phyloP scores from a whole-genome alignment of 2,113 vertebrate species.

The Progne subis region DNA sequence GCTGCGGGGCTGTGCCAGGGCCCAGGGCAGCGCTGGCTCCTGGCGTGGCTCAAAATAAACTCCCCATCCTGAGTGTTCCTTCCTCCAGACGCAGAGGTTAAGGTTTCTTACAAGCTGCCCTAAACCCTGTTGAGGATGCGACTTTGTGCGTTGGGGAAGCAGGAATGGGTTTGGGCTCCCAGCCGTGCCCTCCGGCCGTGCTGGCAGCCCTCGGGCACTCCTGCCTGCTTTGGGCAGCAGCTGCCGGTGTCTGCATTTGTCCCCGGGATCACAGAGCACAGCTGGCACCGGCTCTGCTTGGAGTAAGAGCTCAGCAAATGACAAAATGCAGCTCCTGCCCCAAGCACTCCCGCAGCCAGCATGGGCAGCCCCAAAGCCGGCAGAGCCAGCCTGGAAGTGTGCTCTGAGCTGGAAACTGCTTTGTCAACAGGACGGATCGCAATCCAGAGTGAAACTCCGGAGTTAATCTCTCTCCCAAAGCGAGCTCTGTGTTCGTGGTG shows the following conservation, averaged over 20 bases:
- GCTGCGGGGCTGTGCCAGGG: fast-evolving
- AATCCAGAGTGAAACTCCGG: background rate
- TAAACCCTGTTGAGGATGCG: background rate
- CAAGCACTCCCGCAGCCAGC: fast-evolving
- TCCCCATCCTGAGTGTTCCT: background rate
- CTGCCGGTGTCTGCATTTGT: background rate
- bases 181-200: fast-evolving
- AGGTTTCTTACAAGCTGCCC: background rate
- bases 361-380: background rate
- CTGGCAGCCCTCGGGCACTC: background rate
- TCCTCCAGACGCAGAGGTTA: background rate
- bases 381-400: background rate
- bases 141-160: background rate
- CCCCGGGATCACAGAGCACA: background rate
- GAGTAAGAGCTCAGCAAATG: background rate
- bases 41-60: background rate
- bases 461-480: background rate
- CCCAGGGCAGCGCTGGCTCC: background rate
- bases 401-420: background rate
- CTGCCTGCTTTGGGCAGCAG: background rate
- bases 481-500: background rate
- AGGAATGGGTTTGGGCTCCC: background rate
- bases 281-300: background rate
- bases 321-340: background rate
- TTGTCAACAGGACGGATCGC: background rate